A percentile compares a stretch with the other conserved stretches of the same genome.
Conservation (phyloP, 92 coral and sea anemone species). For the Zoanthus sociatus region DNA sequence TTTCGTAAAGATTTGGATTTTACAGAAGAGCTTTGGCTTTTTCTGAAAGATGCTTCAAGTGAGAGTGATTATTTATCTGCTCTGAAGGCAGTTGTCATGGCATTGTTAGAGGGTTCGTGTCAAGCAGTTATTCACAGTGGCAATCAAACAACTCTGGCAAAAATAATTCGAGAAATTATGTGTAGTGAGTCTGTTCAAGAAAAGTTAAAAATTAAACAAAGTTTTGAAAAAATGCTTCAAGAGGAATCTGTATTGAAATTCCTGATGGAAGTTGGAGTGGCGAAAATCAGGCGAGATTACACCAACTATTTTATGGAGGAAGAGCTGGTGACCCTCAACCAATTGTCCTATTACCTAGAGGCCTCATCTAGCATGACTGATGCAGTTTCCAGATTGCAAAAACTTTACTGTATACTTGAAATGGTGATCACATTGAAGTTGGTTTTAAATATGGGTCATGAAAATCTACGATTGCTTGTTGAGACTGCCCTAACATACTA, state of each 20-base stretch:
- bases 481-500: slow-evolving; percentile 85
- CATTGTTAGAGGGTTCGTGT: slow-evolving; percentile 79
- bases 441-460: slow-evolving; percentile 78
- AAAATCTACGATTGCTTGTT: slow-evolving; percentile 78
- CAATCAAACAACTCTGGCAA: slow-evolving; percentile 86
- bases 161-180: slow-evolving; percentile 76
- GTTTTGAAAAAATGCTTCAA: slow-evolving; percentile 50
- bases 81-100: slow-evolving; percentile 64
- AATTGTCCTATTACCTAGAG: slow-evolving; percentile 72
- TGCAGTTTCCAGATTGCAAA: slow-evolving; percentile 74
- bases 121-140: slow-evolving; percentile 86
- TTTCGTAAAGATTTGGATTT: slow-evolving; percentile 93
- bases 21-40: slow-evolving; percentile 91
- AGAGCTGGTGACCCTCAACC: slow-evolving; percentile 91
- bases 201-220: slow-evolving; percentile 58
- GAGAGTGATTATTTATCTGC: slow-evolving; percentile 72
- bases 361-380: slow-evolving; percentile 50
- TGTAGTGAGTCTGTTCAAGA: slow-evolving; percentile 78
- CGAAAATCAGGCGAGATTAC: slow-evolving; percentile 88
- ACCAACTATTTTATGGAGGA: slow-evolving; percentile 82
- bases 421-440: slow-evolving; percentile 82
- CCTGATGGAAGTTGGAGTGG: slow-evolving; percentile 85
- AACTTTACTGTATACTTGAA: slow-evolving; percentile 87
- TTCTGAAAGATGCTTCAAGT: slow-evolving; percentile 82
- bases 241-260: slow-evolving; percentile 65